Percentiles rank a stretch among this genome's conserved stretches.
These are phyloP conservation scores for Sebastes dallii DNA, from an alignment of 2,797 vertebrate genomes.

Conservation along the genomic window DNA sequence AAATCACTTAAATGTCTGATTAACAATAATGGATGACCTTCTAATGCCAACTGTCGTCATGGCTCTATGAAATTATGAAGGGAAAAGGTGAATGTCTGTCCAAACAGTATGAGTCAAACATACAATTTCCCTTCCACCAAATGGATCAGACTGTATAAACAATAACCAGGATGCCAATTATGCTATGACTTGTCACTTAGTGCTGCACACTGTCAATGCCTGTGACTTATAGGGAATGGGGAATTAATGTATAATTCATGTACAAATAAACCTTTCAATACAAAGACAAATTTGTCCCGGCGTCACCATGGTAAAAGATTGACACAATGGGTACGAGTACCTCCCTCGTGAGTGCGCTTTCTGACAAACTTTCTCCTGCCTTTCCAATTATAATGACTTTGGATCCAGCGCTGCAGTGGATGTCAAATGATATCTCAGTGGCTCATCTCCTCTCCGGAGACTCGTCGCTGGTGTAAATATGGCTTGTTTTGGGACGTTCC, in stretches of 20 bases:
- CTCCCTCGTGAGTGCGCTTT: conserved; percentile 52
- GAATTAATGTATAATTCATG: conserved; percentile 69
- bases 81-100: background rate
- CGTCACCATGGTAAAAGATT: conserved; percentile 61
- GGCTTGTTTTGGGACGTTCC: conserved; percentile 48
- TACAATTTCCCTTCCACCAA: conserved; percentile 17
- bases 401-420: conserved; percentile 59
- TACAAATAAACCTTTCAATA: conserved; percentile 63
- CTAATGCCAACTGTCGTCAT: background rate
- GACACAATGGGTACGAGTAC: conserved; percentile 71
- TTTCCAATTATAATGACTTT: conserved; percentile 78
- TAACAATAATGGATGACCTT: background rate
- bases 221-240: conserved; percentile 18
- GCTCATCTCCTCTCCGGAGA: conserved; percentile 59
- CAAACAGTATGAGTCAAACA: conserved; percentile 12
- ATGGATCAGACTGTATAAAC: conserved; percentile 37
- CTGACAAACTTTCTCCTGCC: conserved; percentile 67
- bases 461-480: conserved; percentile 56
- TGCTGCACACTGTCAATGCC: conserved; percentile 15
- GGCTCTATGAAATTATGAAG: conserved; percentile 5
- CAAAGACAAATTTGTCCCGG: conserved; percentile 56
- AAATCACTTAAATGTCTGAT: background rate
- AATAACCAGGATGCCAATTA: conserved; percentile 47
- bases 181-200: conserved; percentile 35
- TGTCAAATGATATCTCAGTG: conserved; percentile 68